Evolutionary conservation across 2,797 vertebrate genomes (phyloP), one percentile per base, ranked within the genome.

Genomic region (Cichlasoma orientale): DNA sequence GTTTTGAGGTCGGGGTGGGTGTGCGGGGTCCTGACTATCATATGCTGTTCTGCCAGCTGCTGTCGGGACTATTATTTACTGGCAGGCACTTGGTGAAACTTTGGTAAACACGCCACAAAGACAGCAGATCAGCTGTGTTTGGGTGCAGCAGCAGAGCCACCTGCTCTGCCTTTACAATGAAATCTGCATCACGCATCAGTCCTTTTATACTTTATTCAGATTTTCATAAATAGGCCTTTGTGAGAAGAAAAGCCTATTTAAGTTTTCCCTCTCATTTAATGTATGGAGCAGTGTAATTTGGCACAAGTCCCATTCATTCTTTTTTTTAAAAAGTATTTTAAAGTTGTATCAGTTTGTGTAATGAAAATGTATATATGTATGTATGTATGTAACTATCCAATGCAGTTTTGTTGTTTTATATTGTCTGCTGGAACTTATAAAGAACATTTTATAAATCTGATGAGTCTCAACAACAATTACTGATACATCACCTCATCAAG

Each of bases 21-120:
- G 33, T 4, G 25, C n/a, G 69, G 76, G 72, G 78, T 58, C 75
- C 85, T 73, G 88, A 57, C 68, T 72, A 75, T 93, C 90, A 88
- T 92, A 86, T 90, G 89, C 83, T 88, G 90, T 78, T 61, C 85
- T 74, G 89, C 89, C 94, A 94, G 93, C 92, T 92, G 92, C 92
- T 84, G 88, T 72, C 53, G 21, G 59, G 68, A 23, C 84, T 54
- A 63, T 79, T 88, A 68, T 91, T 90, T 79, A 88, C 82, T 72
- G 12, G 55, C 84, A 82, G 80, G 59, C 87, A 86, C 85, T 91
- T 77, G 38, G 85, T 78, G 93, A 88, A 92, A 88, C 80, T 90
- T 90, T 77, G 72, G 77, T 75, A 86, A 91, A 92, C 83, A 86
- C 44, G 50, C 14, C 68, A 86, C 86, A 78, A 76, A 80, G 73